phyloP scores from a whole-genome alignment of 2,888 invertebrate species.

The Carpatolechia fugitivella region DNA sequence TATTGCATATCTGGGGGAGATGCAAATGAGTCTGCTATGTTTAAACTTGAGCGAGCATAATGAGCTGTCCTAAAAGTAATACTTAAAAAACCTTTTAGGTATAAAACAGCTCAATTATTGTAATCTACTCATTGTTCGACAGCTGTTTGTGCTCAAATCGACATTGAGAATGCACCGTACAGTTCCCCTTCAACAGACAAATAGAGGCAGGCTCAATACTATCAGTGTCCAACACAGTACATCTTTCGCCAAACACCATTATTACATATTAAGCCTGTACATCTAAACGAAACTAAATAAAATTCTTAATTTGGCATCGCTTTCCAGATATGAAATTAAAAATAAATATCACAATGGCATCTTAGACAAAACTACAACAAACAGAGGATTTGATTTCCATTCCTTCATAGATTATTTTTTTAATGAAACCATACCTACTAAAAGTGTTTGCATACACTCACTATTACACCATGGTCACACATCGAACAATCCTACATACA shows the following conservation, averaged over 20 bases:
- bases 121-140: not conserved
- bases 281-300: not conserved
- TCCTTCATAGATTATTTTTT: too few relatives aligned
- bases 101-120: not conserved
- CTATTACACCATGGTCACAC: too few relatives aligned
- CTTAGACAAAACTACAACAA: too few relatives aligned
- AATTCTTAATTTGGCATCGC: not conserved
- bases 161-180: not conserved
- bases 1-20: not conserved
- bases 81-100: not conserved
- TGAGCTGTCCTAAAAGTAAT: not conserved
- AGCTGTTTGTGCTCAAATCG: not conserved
- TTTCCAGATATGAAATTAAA: not conserved
- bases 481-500: too few relatives aligned
- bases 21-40: not conserved
- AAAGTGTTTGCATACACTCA: too few relatives aligned
- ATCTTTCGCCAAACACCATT: not conserved
- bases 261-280: not conserved
- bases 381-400: too few relatives aligned
- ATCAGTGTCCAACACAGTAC: not conserved
- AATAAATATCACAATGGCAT: not conserved
- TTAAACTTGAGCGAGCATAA: not conserved
- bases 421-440: too few relatives aligned
- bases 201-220: not conserved
- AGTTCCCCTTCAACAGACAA: not conserved